A percentile compares a stretch with the other conserved stretches of the same genome.
phyloP scores from a whole-genome alignment of 2,113 vertebrate genomes.

The Atrichornis clamosus region DNA sequence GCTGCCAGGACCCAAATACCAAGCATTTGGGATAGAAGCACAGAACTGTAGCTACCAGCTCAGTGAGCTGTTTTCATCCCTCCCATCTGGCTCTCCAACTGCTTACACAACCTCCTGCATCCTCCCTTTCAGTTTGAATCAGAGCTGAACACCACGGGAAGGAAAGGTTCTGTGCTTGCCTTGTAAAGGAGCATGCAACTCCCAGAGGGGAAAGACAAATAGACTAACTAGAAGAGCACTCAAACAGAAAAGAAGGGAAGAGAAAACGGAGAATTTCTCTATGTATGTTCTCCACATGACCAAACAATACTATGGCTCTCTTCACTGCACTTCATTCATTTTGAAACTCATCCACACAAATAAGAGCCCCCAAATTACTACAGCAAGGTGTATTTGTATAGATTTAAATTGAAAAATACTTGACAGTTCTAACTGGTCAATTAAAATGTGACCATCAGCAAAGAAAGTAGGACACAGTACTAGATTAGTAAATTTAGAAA shows the following conservation, averaged over 20 bases:
- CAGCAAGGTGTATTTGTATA: not conserved
- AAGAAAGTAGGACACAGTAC: not conserved
- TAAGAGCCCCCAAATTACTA: not conserved
- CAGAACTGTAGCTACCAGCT: not conserved
- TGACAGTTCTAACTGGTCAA: not conserved
- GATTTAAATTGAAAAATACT: not conserved
- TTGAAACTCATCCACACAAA: not conserved
- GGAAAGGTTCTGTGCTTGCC: not conserved
- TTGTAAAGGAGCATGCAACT: not conserved
- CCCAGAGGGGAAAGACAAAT: not conserved
- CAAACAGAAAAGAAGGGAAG: not conserved
- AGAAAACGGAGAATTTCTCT: not conserved
- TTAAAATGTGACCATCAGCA: not conserved
- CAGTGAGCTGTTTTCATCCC: not conserved
- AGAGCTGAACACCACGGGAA: not conserved
- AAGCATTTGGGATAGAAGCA: not conserved
- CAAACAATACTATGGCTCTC: not conserved
- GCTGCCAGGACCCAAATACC: not conserved
- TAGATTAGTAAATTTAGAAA: not conserved
- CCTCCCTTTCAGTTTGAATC: not conserved
- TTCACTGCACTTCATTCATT: not conserved
- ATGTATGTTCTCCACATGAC: not conserved
- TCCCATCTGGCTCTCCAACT: conserved; percentile 14
- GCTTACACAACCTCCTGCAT: not conserved
- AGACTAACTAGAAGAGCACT: not conserved